These are phyloP conservation scores for Solen grandis DNA, from an alignment of 1,140 invertebrate species.

Conservation along the genomic window DNA sequence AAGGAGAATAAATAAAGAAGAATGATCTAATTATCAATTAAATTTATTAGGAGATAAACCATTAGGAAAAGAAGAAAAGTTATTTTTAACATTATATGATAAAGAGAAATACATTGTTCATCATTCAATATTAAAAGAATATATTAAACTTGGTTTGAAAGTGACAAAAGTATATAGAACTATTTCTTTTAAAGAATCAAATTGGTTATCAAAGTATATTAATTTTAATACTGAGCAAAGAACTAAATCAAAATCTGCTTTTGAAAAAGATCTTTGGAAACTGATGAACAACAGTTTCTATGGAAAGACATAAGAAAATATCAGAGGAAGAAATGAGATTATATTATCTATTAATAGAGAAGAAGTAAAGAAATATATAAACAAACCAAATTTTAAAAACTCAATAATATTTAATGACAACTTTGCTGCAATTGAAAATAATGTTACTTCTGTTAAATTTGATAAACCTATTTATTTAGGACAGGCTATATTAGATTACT, in stretches of 20 bases:
- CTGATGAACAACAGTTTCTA: constrained; percentile 3
- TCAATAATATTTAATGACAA: too few relatives aligned
- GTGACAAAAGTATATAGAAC: constrained; percentile 41
- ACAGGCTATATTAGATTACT: too few relatives aligned
- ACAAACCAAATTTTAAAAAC: not conserved
- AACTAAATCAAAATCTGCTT: constrained; percentile 18
- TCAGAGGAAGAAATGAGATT: not conserved
- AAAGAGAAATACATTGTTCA: constrained; percentile 55
- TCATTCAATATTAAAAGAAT: constrained; percentile 54
- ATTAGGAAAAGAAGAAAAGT: constrained; percentile 33
- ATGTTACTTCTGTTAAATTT: not conserved
- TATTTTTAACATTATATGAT: constrained; percentile 48
- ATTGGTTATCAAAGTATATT: too few relatives aligned
- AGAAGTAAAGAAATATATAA: not conserved
- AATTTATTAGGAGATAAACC: too few relatives aligned
- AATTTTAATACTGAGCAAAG: constrained; percentile 40
- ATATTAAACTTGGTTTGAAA: constrained; percentile 32
- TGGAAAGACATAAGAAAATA: constrained; percentile 1
- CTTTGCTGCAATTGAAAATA: not conserved
- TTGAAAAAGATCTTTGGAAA: constrained; percentile 14
- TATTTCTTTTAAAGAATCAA: too few relatives aligned
- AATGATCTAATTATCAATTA: too few relatives aligned
- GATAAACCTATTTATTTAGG: too few relatives aligned
- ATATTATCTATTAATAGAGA: too few relatives aligned
- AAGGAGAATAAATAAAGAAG: too few relatives aligned